Percentiles rank a stretch among this genome's conserved stretches.
These are phyloP conservation scores for Ceryle rudis DNA, from an alignment of 2,797 vertebrate species.

Conservation along the genomic window DNA sequence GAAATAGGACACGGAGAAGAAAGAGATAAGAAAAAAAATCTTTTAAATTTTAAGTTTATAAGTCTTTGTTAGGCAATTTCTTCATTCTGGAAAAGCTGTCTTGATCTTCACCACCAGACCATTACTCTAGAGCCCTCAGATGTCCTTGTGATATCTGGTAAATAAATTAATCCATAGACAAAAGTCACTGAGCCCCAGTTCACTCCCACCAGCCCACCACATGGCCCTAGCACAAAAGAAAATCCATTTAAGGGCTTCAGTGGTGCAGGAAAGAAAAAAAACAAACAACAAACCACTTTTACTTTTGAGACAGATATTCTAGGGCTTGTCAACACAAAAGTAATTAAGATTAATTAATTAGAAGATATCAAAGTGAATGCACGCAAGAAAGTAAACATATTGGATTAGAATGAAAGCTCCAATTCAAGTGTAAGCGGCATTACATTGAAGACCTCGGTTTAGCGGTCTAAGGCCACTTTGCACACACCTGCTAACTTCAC, in stretches of 20 bases:
- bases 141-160: neutral
- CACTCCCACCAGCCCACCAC: neutral
- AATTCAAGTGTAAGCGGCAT: neutral
- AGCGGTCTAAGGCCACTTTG: neutral
- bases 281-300: neutral
- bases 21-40: neutral
- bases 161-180: neutral
- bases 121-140: neutral
- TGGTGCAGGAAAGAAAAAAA: neutral
- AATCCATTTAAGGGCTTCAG: neutral
- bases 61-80: neutral
- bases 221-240: neutral
- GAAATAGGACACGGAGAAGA: neutral
- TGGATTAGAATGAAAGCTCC: neutral
- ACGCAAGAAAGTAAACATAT: neutral
- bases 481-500: neutral
- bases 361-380: neutral
- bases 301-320: neutral
- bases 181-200: neutral
- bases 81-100: neutral
- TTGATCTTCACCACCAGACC: neutral
- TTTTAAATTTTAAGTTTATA: neutral
- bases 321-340: neutral
- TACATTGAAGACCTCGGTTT: neutral
- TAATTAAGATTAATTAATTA: neutral